These are phyloP conservation scores for Chloroclysta siterata DNA, from an alignment of 2,888 invertebrate species.

Conservation along the genomic window DNA sequence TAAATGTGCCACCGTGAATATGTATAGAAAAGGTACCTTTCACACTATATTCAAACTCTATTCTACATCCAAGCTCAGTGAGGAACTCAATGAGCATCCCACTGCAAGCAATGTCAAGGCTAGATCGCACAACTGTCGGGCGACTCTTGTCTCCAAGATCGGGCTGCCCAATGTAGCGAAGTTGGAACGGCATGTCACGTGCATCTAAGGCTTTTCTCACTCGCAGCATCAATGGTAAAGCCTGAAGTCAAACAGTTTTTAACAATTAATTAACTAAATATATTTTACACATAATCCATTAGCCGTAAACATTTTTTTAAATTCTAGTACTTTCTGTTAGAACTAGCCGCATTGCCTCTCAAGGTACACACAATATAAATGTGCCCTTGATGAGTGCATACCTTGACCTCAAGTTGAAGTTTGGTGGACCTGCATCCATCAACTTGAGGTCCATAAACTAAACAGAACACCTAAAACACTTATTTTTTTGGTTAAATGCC, in stretches of 20 bases:
- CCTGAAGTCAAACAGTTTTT: slow-evolving; percentile 55
- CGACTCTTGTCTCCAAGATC: slow-evolving; percentile 95
- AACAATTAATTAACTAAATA: neutral
- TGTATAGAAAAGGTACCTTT: slow-evolving; percentile 83
- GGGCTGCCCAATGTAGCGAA: slow-evolving; percentile 96
- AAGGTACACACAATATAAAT: too few species aligned
- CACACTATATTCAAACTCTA: slow-evolving; percentile 97
- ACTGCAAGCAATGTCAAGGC: slow-evolving; percentile 96
- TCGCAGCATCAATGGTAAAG: slow-evolving; percentile 89
- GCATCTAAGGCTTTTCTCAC: slow-evolving; percentile 94
- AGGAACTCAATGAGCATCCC: slow-evolving; percentile 96
- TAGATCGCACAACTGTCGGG: slow-evolving; percentile 95
- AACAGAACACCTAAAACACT: too few species aligned
- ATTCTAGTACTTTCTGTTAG: too few species aligned
- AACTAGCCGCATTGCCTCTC: too few species aligned
- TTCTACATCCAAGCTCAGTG: slow-evolving; percentile 94
- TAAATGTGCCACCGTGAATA: too few species aligned
- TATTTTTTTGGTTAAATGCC: too few species aligned
- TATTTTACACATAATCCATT: too few species aligned
- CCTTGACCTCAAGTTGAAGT: too few species aligned
- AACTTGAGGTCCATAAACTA: too few species aligned
- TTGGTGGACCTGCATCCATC: too few species aligned
- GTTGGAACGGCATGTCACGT: slow-evolving; percentile 93
- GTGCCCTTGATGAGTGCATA: too few species aligned
- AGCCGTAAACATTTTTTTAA: too few species aligned